Percentiles rank a stretch among this genome's conserved stretches.
phyloP scores from a whole-genome alignment of 1,140 invertebrate species.

The Ceratosolen solmsi region DNA sequence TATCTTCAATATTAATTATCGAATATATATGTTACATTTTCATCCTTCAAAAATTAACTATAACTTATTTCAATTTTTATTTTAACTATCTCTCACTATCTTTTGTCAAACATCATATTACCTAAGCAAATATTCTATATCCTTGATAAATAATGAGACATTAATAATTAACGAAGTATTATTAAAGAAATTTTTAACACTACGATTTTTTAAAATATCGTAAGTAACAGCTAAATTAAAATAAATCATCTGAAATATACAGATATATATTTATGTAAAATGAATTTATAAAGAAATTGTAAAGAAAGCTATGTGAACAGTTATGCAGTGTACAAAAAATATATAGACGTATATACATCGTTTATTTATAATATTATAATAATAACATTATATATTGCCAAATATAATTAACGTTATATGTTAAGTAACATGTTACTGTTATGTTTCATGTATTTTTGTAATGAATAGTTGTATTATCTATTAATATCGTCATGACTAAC shows the following conservation, averaged over 20 bases:
- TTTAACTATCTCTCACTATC: no score
- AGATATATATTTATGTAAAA: conserved; percentile 35
- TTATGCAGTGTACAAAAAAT: conserved; percentile 40
- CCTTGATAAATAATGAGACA: background rate
- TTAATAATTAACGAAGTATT: background rate
- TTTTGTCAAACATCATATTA: no score
- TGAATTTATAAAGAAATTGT: conserved; percentile 26
- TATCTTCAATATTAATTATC: no score
- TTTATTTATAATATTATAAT: conserved; percentile 13
- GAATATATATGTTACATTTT: no score
- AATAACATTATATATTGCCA: no score
- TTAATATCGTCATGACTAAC: no score
- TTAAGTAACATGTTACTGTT: no score
- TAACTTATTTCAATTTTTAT: no score
- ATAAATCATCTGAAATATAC: background rate
- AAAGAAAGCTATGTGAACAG: background rate
- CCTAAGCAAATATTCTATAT: background rate
- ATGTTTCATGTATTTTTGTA: no score
- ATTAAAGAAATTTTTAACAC: background rate
- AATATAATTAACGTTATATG: no score
- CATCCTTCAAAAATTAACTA: no score
- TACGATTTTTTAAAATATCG: background rate
- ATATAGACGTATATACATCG: conserved; percentile 4
- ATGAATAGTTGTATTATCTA: no score
- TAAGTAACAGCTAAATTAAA: background rate